These are phyloP conservation scores for Pseudoips prasinana DNA, from an alignment of 2,888 invertebrate species.

Conservation along the genomic window DNA sequence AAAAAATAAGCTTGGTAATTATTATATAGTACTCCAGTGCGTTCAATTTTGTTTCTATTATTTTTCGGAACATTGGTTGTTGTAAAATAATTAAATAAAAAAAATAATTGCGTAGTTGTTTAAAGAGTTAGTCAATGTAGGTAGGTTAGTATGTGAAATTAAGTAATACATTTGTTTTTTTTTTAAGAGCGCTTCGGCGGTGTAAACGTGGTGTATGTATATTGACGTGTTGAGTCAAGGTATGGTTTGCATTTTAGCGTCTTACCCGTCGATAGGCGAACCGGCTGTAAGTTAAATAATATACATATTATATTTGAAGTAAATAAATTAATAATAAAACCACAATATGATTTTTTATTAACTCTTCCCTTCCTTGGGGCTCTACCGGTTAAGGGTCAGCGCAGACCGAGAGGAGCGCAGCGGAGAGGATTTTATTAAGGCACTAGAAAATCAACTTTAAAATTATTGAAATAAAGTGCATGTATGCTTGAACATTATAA, in stretches of 20 bases:
- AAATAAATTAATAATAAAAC: constrained; percentile 81
- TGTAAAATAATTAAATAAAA: constrained; percentile 57
- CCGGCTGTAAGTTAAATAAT: constrained; percentile 80
- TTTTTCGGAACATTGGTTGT: constrained; percentile 60
- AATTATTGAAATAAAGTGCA: too few relatives aligned
- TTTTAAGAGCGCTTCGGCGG: constrained; percentile 8
- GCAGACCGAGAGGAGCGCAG: too few relatives aligned
- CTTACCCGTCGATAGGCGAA: constrained; percentile 29
- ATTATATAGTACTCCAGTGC: constrained; percentile 20
- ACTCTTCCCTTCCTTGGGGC: constrained; percentile 18
- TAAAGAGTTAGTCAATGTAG: constrained; percentile 40
- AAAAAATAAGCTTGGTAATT: constrained; percentile 46
- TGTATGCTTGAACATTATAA: too few relatives aligned
- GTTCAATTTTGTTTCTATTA: constrained; percentile 32
- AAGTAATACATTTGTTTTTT: constrained; percentile 53
- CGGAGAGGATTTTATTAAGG: too few relatives aligned
- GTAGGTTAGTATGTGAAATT: constrained; percentile 35
- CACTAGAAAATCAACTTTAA: too few relatives aligned
- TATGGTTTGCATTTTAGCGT: constrained; percentile 33
- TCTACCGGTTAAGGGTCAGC: too few relatives aligned
- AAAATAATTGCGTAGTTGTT: constrained; percentile 37
- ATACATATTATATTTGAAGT: constrained; percentile 80
- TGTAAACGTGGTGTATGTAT: constrained; percentile 27
- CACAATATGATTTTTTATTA: constrained; percentile 39
- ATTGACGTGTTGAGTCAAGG: constrained; percentile 28